A percentile compares a stretch with the other conserved stretches of the same genome.
phyloP scores from a whole-genome alignment of 2,113 vertebrate species.

The Abramis brama region DNA sequence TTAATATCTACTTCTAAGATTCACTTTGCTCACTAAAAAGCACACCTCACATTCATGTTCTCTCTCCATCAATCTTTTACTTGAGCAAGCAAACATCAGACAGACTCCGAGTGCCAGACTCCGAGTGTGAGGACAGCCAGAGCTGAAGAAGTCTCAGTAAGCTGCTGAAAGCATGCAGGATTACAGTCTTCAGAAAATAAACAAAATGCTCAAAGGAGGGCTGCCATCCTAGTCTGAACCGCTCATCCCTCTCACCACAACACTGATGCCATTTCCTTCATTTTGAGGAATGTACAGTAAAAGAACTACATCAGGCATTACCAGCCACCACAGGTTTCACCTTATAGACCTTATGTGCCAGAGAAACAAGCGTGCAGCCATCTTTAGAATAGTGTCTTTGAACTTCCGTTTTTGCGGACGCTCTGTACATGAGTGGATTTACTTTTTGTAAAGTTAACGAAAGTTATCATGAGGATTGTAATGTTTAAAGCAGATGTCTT shows the following conservation, averaged over 20 bases:
- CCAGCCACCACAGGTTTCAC: neutral
- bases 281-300: neutral
- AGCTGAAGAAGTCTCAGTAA: slow-evolving; percentile 45
- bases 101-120: slow-evolving; percentile 8
- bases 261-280: neutral
- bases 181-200: slow-evolving; percentile 42
- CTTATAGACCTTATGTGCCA: neutral
- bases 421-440: no score
- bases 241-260: slow-evolving; percentile 30
- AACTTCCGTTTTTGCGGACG: no score
- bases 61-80: slow-evolving; percentile 5
- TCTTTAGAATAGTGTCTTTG: no score
- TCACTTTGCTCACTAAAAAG: neutral
- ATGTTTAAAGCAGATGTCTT: no score
- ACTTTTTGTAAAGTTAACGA: no score
- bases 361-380: no score
- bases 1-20: neutral
- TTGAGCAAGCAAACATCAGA: slow-evolving; percentile 17
- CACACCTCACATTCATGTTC: neutral
- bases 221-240: neutral
- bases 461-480: no score
- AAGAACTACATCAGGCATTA: neutral
- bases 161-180: slow-evolving; percentile 44
- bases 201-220: slow-evolving; percentile 41
- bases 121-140: slow-evolving; percentile 23